Evolutionary conservation across 2,888 invertebrate species (phyloP), one percentile per base, ranked within the genome.

Genomic region (Xestia xanthographa): DNA sequence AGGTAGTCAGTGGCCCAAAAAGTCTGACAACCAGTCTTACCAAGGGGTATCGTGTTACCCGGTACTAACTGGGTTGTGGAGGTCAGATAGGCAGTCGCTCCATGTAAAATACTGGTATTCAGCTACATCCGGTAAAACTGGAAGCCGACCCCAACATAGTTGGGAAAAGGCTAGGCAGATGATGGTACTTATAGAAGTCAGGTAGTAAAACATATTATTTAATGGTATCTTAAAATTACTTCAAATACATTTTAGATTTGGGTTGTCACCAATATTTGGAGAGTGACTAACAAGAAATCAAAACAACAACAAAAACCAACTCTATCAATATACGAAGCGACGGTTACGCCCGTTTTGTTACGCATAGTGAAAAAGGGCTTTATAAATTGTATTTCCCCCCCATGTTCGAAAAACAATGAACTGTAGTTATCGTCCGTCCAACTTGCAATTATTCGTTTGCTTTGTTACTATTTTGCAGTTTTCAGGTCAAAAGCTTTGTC

Each of bases 401-500:
- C 50, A 14, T 66, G 58, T 69, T 60, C 45, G 65, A 60, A 83
- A 83, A 83, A 77, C 65, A 83, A 69, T 83, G 65, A 56, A 69
- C 58, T 66, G 41, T 66, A 82, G 68, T 77, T 82, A 41, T 41
- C 26, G 26, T 41, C 14, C 50, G 65, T 41, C 65, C 58, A 29
- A 75, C 56, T 43, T 56, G 48, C 66, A 67, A 83, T 76, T 50
- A 38, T 77, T 71, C 29, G 72, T 58, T 70, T 34, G 69, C n/a
- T 84, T 84, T 80, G 50, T 79, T 67, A 66, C 20, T 63, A 71
- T 71, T 70, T 72, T 72, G 69, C 53, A 76, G 53, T 45, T 80
- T 67, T 62, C 72, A 81, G 48, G 34, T 48, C 56, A 66, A 69
- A 67, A 69, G 72, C 82, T 82, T 82, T 82, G 82, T 84, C 34